phyloP scores from a whole-genome alignment of 2,888 invertebrate genomes.

The Fragum fragum region DNA sequence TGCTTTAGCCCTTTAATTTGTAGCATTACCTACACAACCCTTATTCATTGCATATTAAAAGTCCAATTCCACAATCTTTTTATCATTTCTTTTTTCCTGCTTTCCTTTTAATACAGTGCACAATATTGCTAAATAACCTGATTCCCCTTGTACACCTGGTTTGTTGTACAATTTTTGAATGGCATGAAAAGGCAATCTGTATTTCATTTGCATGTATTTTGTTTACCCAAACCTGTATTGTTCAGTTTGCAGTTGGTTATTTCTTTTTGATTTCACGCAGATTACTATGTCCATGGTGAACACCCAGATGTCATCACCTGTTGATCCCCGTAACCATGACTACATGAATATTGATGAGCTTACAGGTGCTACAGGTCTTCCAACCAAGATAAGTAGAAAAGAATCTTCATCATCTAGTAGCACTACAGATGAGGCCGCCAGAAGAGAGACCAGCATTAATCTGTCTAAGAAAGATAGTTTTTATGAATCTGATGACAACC shows the following conservation, averaged over 20 bases:
- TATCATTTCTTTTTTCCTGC: no score
- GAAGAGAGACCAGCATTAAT: not conserved
- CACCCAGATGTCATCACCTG: conserved; percentile 52
- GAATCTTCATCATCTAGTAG: conserved; percentile 45
- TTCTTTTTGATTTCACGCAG: conserved; percentile 55
- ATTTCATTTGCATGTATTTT: not conserved
- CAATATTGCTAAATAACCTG: no score
- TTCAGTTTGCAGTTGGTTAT: conserved; percentile 33
- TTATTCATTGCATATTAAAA: not conserved
- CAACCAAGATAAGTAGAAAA: conserved; percentile 25
- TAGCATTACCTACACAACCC: not conserved
- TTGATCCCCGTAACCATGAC: conserved; percentile 45
- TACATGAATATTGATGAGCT: conserved; percentile 61
- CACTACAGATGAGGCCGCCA: conserved; percentile 28
- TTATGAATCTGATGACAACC: conserved; percentile 79
- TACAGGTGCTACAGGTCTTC: conserved; percentile 44
- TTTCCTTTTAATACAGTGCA: no score
- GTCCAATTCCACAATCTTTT: no score
- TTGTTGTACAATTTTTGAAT: no score
- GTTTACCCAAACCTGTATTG: conserved; percentile 17
- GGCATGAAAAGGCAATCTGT: not conserved
- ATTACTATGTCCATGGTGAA: conserved; percentile 41
- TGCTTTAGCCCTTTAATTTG: not conserved
- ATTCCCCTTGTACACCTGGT: no score
- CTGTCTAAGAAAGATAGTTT: conserved; percentile 78